Evolutionary conservation across 1,140 invertebrate genomes (phyloP).

Genomic region (Bombus pascuorum): DNA sequence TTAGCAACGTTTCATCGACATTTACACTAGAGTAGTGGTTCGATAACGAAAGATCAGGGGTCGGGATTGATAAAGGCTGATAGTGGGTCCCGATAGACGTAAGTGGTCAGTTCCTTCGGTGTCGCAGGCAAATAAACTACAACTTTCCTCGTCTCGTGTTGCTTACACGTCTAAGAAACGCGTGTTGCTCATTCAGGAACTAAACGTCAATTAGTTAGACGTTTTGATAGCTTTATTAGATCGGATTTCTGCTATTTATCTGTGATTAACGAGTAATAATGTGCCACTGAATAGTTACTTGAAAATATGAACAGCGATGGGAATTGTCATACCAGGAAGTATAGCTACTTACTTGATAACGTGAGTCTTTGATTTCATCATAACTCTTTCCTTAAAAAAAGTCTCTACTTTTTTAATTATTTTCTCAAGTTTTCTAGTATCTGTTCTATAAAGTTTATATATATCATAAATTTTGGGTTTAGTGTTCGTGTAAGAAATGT

Average conservation of each 20-base stretch:
- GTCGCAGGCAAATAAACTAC: constrained; percentile 41
- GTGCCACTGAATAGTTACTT: not conserved
- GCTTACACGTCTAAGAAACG: not conserved
- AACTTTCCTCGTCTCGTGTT: not conserved
- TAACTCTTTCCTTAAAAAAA: not conserved
- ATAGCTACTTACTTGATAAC: constrained; percentile 19
- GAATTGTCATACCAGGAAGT: constrained; percentile 4
- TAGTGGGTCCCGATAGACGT: constrained; percentile 43
- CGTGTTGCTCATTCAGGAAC: not conserved
- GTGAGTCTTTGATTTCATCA: constrained; percentile 30
- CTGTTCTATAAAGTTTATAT: not conserved
- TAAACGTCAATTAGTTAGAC: not conserved
- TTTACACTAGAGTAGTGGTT: constrained; percentile 11
- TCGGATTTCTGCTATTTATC: not conserved
- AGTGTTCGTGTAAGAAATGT: not conserved
- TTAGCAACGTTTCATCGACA: constrained; percentile 1
- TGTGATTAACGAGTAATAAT: not conserved
- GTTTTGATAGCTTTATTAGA: not conserved
- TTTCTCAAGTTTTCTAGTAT: not conserved
- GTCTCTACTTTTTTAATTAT: not conserved
- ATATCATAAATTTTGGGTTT: not conserved
- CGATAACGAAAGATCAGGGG: constrained; percentile 69
- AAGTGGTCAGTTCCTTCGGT: constrained; percentile 63
- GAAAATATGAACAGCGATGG: constrained; percentile 28
- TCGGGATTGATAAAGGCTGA: constrained; percentile 66